Base-by-base conservation (phyloP, 2,888 invertebrate species). In the Drosophila falleni region DNA sequence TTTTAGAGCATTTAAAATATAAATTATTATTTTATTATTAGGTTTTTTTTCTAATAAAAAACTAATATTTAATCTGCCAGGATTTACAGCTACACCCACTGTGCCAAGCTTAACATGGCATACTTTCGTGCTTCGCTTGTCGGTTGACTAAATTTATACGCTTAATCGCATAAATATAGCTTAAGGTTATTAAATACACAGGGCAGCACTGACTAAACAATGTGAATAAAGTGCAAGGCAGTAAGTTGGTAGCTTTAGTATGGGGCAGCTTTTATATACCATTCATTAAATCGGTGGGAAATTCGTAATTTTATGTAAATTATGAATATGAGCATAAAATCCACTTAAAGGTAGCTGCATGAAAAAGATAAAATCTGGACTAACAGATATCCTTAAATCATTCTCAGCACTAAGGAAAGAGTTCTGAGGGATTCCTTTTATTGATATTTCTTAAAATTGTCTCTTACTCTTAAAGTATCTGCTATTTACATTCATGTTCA, bases 101-200 rank as follows among this genome's bases (percentile, higher is more conserved):
- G 68, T 78, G 23, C 29, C 50, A 16, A 53, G 55, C 60, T 44
- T 46, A 15, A 51, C 35, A 16, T 62, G 64, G 69, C 77, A 83
- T 65, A 66, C 70, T 78, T 83, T 70, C 44, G 55, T 61, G 65
- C 56, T 47, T 56, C 16, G 54, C 63, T 65, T 71, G 76, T 69
- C 55, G 68, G 55, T 55, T 66, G 66, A 78, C 72, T 65, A 73
- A 76, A 71, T 80, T 80, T 65, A 75, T 78, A 46, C 65, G 62
- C 83, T 71, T 78, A 86, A 88, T 86, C 73, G 88, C 86, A 67
- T 83, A 78, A 80, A 82, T 74, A 78, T 75, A 67, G 78, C 78
- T 75, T 66, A 63, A 74, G 75, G 75, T 42, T 80, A 68, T 78
- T 87, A 47, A 68, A 68, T 44, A 37, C 29, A 13, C 35, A 15